Percentiles rank a stretch among this genome's conserved stretches.
These are phyloP conservation scores for Porites lutea DNA, from an alignment of 64 coral and sea anemone species.

Conservation along the genomic window DNA sequence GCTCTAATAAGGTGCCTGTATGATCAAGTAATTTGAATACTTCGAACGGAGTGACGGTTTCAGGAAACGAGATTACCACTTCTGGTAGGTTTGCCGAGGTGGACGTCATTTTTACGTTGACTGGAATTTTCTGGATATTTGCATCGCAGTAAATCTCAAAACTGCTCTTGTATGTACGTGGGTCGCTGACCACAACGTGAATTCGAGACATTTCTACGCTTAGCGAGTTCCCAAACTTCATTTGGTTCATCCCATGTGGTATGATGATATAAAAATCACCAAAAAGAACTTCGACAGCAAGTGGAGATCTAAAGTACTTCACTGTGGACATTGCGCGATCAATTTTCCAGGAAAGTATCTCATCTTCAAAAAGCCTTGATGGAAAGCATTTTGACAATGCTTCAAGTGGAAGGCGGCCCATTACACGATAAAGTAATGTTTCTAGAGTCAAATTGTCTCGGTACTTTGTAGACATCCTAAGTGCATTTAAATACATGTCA, in stretches of 20 bases:
- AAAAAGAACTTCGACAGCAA: neutral
- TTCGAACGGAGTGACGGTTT: neutral
- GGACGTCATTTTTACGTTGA: neutral
- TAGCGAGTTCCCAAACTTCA: neutral
- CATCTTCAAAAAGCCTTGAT: neutral
- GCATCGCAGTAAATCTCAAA: neutral
- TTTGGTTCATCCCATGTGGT: neutral
- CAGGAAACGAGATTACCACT: neutral
- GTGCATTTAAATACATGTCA: conserved; percentile 39
- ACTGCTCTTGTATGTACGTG: neutral
- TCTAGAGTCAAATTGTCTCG: conserved; percentile 29
- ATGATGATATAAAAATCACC: neutral
- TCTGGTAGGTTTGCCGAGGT: neutral
- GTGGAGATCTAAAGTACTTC: neutral
- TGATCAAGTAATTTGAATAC: neutral
- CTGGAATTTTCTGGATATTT: neutral
- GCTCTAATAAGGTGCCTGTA: neutral
- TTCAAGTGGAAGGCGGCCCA: conserved; percentile 8
- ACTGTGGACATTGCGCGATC: conserved; percentile 14
- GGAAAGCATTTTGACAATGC: conserved; percentile 5
- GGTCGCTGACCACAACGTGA: neutral
- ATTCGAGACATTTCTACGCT: neutral
- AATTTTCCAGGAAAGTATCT: conserved; percentile 28
- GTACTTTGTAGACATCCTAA: neutral
- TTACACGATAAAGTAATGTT: conserved; percentile 27